Evolutionary conservation across 2,888 invertebrate species (phyloP).

Genomic region (Tineola bisselliella): DNA sequence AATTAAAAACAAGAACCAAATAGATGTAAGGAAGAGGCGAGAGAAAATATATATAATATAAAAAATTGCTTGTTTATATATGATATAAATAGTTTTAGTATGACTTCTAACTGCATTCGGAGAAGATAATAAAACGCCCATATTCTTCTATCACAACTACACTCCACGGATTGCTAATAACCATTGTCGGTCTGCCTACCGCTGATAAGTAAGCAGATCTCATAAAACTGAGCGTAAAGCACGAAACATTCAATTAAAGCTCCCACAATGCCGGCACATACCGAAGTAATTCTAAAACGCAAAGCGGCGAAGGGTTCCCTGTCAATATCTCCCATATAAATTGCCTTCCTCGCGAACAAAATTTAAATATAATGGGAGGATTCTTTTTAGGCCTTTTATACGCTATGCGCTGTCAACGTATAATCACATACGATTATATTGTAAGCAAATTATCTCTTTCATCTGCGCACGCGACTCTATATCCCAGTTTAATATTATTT

Average conservation of each 20-base stretch:
- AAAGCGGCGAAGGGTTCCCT: slow-evolving; percentile 33
- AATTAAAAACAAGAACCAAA: too few relatives aligned
- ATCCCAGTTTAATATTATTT: background rate
- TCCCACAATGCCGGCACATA: slow-evolving; percentile 6
- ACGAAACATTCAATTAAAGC: slow-evolving; percentile 5
- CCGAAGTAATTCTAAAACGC: slow-evolving; percentile 5
- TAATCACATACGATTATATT: slow-evolving; percentile 64
- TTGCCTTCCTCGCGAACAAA: slow-evolving; percentile 52
- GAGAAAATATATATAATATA: too few relatives aligned
- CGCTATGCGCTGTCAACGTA: background rate
- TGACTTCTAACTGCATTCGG: too few relatives aligned
- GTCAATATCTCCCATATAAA: slow-evolving; percentile 67
- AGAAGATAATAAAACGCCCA: too few relatives aligned
- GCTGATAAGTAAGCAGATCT: too few relatives aligned
- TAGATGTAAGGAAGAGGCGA: too few relatives aligned
- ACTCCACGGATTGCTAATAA: too few relatives aligned
- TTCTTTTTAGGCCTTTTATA: slow-evolving; percentile 38
- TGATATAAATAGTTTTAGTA: too few relatives aligned
- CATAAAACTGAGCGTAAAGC: too few relatives aligned
- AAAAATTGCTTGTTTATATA: too few relatives aligned
- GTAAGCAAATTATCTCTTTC: slow-evolving; percentile 66
- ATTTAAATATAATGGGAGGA: slow-evolving; percentile 66
- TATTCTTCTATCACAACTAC: too few relatives aligned
- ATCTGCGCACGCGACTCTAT: slow-evolving; percentile 42
- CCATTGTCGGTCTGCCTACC: too few relatives aligned